Conservation (phyloP, 92 coral and sea anemone genomes). For the Porites cylindrica region DNA sequence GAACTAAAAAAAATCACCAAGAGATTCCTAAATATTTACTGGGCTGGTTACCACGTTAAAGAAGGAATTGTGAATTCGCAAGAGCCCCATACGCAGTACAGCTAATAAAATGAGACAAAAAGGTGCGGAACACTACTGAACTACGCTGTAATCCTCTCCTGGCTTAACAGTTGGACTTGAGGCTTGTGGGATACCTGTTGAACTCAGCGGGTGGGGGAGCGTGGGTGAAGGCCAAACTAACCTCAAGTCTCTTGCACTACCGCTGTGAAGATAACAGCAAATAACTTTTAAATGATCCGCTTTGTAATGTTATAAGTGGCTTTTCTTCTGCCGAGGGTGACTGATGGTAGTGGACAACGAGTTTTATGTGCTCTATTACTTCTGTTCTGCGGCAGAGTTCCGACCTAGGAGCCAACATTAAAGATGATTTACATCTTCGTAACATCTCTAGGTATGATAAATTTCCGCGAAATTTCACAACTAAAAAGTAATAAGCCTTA, state of each 20-base stretch:
- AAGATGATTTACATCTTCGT: background rate
- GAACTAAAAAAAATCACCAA: no score
- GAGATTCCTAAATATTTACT: no score
- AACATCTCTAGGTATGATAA: background rate
- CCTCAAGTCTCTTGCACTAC: slow-evolving; percentile 6
- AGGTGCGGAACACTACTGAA: background rate
- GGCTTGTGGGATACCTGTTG: slow-evolving; percentile 29
- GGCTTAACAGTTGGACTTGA: background rate
- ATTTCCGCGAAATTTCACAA: background rate
- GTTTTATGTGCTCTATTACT: background rate
- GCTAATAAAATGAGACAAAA: no score
- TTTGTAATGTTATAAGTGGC: background rate
- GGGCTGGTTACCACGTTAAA: no score
- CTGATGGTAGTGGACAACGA: background rate
- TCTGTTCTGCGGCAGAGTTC: background rate
- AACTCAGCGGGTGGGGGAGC: slow-evolving; percentile 1
- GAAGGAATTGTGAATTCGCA: background rate
- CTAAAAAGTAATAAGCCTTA: no score
- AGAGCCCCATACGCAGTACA: background rate
- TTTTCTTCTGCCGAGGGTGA: slow-evolving; percentile 4
- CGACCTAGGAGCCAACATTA: background rate
- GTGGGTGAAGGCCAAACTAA: background rate
- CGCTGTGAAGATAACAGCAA: slow-evolving; percentile 1
- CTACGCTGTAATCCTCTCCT: background rate
- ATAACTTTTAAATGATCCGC: slow-evolving; percentile 22